Conservation (phyloP, 2,888 invertebrate genomes). For the Drosophila nr. medialis region DNA sequence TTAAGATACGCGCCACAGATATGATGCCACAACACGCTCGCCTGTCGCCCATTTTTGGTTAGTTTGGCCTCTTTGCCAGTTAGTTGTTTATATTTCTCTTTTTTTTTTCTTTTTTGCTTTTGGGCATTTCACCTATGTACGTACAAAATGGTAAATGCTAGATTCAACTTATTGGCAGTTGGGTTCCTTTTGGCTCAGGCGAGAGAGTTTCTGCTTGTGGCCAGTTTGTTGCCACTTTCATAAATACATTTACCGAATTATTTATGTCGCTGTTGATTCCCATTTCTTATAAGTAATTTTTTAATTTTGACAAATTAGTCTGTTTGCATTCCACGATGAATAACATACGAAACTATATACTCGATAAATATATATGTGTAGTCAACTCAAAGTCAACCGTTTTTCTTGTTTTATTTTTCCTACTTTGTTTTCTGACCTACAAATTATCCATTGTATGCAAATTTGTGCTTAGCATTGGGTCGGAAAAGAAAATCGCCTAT, state of each 20-base stretch:
- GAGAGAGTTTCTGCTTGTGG: conserved; percentile 27
- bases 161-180: conserved; percentile 65
- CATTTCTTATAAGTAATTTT: background rate
- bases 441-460: conserved; percentile 61
- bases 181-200: conserved; percentile 24
- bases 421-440: conserved; percentile 29
- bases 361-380: background rate
- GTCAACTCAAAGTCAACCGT: background rate
- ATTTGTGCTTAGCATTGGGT: conserved; percentile 23
- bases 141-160: conserved; percentile 64
- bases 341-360: background rate
- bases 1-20: conserved; percentile 67
- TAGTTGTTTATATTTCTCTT: conserved; percentile 40
- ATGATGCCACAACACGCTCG: conserved; percentile 59
- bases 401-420: background rate
- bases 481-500: conserved; percentile 2
- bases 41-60: conserved; percentile 62
- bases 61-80: conserved; percentile 43
- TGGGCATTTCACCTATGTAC: conserved; percentile 48
- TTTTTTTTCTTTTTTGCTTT: conserved; percentile 40
- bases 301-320: background rate
- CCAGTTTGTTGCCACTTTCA: conserved; percentile 53
- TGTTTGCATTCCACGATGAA: background rate
- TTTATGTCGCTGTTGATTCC: conserved; percentile 17
- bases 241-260: conserved; percentile 41